Percentiles rank a stretch among this genome's conserved stretches.
Evolutionary conservation across 1,140 invertebrate genomes (phyloP).

Genomic region (Aphidius ervi): DNA sequence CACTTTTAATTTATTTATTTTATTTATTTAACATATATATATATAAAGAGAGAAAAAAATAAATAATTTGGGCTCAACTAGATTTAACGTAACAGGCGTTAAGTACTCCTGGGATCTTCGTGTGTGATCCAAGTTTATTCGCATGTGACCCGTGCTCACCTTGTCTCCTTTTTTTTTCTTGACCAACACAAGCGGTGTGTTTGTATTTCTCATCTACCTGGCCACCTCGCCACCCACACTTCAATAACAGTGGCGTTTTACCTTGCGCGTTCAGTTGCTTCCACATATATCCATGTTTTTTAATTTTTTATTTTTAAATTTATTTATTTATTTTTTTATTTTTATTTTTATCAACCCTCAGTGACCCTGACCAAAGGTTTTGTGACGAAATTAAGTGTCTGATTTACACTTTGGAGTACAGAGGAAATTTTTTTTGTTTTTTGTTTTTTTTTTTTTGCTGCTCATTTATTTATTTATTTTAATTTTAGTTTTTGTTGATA

Average conservation of each 20-base stretch:
- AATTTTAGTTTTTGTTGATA: too few relatives aligned
- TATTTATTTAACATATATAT: too few relatives aligned
- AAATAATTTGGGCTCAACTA: not conserved
- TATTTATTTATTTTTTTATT: constrained; percentile 14
- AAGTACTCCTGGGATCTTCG: constrained; percentile 18
- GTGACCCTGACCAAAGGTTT: constrained; percentile 24
- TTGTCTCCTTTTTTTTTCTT: constrained; percentile 21
- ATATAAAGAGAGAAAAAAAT: too few relatives aligned
- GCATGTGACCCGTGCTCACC: constrained; percentile 18
- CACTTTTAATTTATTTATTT: too few relatives aligned
- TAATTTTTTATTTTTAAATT: constrained; percentile 9
- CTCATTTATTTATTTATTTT: too few relatives aligned
- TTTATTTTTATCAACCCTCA: constrained; percentile 6
- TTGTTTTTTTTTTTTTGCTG: too few relatives aligned
- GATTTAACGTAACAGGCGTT: constrained; percentile 13
- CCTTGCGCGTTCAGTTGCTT: constrained; percentile 3
- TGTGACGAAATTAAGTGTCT: constrained; percentile 34
- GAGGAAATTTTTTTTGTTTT: not conserved
- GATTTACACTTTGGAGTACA: constrained; percentile 31
- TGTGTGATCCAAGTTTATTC: constrained; percentile 24
- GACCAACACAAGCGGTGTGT: constrained; percentile 30
- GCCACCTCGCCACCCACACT: constrained; percentile 39
- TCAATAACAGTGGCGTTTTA: constrained; percentile 19
- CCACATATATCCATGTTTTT: constrained; percentile 10
- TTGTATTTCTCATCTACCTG: constrained; percentile 47